Percentiles rank a stretch among this genome's conserved stretches.
phyloP scores from a whole-genome alignment of 2,113 vertebrate genomes.

The Xiphophorus couchianus region DNA sequence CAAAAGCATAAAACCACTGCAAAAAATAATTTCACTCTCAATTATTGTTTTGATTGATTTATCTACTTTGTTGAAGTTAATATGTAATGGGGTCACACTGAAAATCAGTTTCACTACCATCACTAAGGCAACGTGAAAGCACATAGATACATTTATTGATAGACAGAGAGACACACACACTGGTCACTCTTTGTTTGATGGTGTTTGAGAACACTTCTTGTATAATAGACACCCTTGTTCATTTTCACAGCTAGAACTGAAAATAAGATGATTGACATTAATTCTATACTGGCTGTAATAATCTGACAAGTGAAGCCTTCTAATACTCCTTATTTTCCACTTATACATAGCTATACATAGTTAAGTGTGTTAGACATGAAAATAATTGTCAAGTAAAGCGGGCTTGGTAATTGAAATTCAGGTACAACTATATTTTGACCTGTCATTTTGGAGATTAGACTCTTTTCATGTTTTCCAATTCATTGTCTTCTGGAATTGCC shows the following conservation, averaged over 20 bases:
- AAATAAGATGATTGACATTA: background rate
- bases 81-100: conserved; percentile 45
- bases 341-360: background rate
- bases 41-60: conserved; percentile 61
- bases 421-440: background rate
- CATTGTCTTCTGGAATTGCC: background rate
- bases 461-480: background rate
- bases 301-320: background rate
- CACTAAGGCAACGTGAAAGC: conserved; percentile 53
- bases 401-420: background rate
- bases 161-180: background rate
- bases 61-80: conserved; percentile 28
- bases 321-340: background rate
- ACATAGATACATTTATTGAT: conserved; percentile 21
- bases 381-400: background rate
- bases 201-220: background rate
- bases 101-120: conserved; percentile 40
- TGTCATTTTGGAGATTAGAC: background rate
- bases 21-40: conserved; percentile 8
- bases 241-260: conserved; percentile 2
- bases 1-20: conserved; percentile 7
- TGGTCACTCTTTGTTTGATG: background rate
- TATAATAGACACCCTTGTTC: background rate
- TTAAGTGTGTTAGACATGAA: background rate
- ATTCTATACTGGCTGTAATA: background rate